Base-by-base conservation (phyloP, 2,888 invertebrate genomes). In the Dryomyza anilis region DNA sequence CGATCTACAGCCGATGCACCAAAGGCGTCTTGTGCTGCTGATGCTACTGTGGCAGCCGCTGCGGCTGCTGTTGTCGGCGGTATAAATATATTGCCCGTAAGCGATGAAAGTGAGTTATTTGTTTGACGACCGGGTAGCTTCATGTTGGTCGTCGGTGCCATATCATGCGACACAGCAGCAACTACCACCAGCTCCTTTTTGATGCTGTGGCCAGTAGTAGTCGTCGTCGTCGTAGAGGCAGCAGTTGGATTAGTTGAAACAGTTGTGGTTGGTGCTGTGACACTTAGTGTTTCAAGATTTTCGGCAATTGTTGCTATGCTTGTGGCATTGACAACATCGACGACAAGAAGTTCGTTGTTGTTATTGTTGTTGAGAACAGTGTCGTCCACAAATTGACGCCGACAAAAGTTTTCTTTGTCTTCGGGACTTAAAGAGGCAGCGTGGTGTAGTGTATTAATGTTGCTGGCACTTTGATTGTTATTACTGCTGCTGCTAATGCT, bases 41-140 rank as follows among this genome's bases (percentile, higher is more conserved):
- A 53, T 45, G 63, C 65, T 12, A 27, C 12, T 7, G 25, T 21
- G 23, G 69, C 57, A 46, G 63, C 65, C 4, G 66, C 50, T 6
- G 68, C 39, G 48, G 68, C 43, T 27, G 68, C 57, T 36, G 60
- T 16, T 46, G 39, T 68, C 86, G 73, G 70, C 57, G 83, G 90
- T 80, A 94, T 92, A 64, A 93, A 86, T 70, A 94, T 92, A 79
- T 93, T 92, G 29, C 93, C 94, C 2, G 93, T 92, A 58, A 92
- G 90, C 12, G 92, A 92, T 1, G 94, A 91, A 55, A 94, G 85
- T 1, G 94, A 94, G 82, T 94, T 94, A 78, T 94, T 94, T 10
- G 94, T 94, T 83, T 94, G 93, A 66, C 94, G 86, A 61, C 94
- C 93, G 27, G 87, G 83, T 75, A 84, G 73, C 74, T 83, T 83